Conservation (phyloP, 2,113 vertebrate genomes). For the Corydoras sp. region DNA sequence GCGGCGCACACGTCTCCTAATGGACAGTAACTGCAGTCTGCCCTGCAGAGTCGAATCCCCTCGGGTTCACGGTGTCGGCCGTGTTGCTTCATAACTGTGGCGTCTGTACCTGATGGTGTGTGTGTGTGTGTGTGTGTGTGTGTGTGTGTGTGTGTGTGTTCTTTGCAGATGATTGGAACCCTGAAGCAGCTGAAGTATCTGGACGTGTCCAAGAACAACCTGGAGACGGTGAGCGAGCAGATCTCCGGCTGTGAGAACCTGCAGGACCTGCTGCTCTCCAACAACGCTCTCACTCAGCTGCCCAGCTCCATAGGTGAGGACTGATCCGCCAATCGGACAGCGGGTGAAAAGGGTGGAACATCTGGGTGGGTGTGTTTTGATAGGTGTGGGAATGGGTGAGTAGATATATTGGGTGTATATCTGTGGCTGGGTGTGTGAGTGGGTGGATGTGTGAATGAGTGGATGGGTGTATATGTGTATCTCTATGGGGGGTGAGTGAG, state of each 20-base stretch:
- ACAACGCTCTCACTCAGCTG: conserved; percentile 89
- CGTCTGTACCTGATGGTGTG: not conserved
- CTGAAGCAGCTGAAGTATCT: conserved; percentile 90
- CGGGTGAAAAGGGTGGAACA: too few species aligned
- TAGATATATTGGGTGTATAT: too few species aligned
- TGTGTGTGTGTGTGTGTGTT: conserved; percentile 13
- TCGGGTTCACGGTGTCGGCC: not conserved
- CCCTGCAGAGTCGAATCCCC: conserved; percentile 29
- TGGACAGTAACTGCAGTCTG: conserved; percentile 50
- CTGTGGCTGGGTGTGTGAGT: too few species aligned
- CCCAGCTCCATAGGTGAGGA: conserved; percentile 84
- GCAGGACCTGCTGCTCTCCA: conserved; percentile 89
- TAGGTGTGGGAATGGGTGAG: too few species aligned
- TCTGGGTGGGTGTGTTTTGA: too few species aligned
- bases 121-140: conserved; percentile 2
- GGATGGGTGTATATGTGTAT: too few species aligned
- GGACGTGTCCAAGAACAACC: conserved; percentile 95
- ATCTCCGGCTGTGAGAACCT: conserved; percentile 90
- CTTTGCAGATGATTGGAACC: conserved; percentile 79
- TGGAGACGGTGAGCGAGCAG: conserved; percentile 92
- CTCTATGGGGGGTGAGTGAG: too few species aligned
- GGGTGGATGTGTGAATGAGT: too few species aligned
- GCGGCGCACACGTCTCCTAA: conserved; percentile 24
- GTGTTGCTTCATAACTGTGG: too few species aligned
- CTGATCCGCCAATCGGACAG: too few species aligned